Base-by-base conservation (phyloP, 2,113 vertebrate genomes). In the Thamnaconus septentrionalis region DNA sequence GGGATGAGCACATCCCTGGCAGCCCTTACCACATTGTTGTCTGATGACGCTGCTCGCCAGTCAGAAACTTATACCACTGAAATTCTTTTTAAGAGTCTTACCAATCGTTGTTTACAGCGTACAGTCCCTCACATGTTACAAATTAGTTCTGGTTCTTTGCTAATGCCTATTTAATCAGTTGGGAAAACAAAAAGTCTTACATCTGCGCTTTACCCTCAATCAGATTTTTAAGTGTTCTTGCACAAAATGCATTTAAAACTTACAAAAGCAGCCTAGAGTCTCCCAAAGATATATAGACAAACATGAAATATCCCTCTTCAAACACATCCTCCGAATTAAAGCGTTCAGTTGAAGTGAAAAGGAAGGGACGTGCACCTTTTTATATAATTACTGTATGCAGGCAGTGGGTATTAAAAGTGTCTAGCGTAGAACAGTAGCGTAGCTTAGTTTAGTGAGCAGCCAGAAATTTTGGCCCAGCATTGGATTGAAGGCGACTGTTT, bases 11-110 rank as follows among this genome's bases (percentile, higher is more conserved):
- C 85, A 93, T 96, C 86, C 94, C 93, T 0, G 94, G 94, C 73
- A 97, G 95, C 82, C 94, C 95, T 41, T 96, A 93, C 87, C 93
- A 93, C 11, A 86, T 97, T 75, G 89, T 91, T 40, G 94, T 97
- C 66, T 97, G 90, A 93, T 64, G 43, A 64, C 44, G 43, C 56
- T 4, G 41, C 61, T 9, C 43, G 44, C 31, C 56, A 18, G 46
- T 61, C 60, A 41, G 31, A 57, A 51, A 45, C 56, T 9, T 59
- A 59, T 31, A 79, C 78, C 87, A 85, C 83, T 59, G 59, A 67
- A 73, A 68, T 50, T 63, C 62, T 59, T 18, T 18, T 72, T 50
- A 59, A 64, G 47, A 57, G 60, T 69, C 74, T 41, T 70, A 66
- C 54, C 58, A 4, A 67, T 76, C 44, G 58, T 71, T 76, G 85